These are phyloP conservation scores for Slavum lentiscoides DNA, from an alignment of 2,888 invertebrate genomes.

Conservation along the genomic window DNA sequence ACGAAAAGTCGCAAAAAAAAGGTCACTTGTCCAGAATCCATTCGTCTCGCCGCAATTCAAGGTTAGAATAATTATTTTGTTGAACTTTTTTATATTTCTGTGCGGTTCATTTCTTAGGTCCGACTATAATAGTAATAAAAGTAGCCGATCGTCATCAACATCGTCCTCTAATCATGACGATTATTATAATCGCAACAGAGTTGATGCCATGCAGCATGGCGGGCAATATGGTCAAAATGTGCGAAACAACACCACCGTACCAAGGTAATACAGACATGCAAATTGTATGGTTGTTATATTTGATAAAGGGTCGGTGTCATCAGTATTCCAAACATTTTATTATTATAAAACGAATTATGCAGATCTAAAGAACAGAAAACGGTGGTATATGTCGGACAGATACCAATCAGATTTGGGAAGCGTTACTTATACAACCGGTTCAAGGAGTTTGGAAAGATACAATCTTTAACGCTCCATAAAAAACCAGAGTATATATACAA, in stretches of 20 bases:
- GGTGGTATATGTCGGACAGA: constrained; percentile 48
- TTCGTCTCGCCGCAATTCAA: not conserved
- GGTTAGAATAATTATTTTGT: not conserved
- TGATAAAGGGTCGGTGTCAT: not conserved
- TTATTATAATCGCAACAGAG: constrained; percentile 35
- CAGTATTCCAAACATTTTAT: not conserved
- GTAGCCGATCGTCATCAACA: constrained; percentile 21
- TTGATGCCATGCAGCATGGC: not conserved
- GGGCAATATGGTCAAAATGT: constrained; percentile 23
- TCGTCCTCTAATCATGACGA: constrained; percentile 28
- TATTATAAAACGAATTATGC: constrained; percentile 20
- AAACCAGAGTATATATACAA: constrained; percentile 32
- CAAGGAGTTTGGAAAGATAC: constrained; percentile 32
- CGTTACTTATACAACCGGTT: constrained; percentile 35
- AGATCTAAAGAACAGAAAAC: constrained; percentile 36
- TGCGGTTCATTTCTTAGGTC: not conserved
- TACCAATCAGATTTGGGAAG: constrained; percentile 47
- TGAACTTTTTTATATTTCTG: not conserved
- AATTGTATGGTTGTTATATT: not conserved
- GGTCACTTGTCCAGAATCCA: not conserved
- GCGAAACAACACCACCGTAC: not conserved
- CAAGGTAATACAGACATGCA: constrained; percentile 33
- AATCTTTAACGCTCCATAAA: constrained; percentile 33
- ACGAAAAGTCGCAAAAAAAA: constrained; percentile 23
- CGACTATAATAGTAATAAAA: constrained; percentile 31